Evolutionary conservation across 2,888 invertebrate species (phyloP).

Genomic region (Platycnemis pennipes): DNA sequence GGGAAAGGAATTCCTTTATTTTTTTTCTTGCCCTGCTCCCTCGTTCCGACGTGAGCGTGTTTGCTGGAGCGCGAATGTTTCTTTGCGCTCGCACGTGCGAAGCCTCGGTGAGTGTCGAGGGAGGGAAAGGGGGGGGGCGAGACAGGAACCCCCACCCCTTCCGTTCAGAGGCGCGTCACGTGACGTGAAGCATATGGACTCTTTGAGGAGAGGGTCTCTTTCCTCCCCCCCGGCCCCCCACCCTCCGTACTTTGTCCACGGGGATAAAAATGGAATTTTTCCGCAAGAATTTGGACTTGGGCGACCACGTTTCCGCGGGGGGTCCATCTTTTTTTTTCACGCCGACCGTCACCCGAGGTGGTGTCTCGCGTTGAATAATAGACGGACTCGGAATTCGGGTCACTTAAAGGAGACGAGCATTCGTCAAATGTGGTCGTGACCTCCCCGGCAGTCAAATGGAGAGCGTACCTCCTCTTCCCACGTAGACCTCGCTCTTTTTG

Average conservation of each 20-base stretch:
- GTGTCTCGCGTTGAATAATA: slow-evolving; percentile 29
- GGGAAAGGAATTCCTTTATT: neutral
- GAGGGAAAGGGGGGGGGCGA: neutral
- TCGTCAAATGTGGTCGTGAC: neutral
- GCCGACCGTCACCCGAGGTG: neutral
- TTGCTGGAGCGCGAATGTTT: neutral
- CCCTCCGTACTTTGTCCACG: neutral
- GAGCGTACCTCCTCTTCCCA: no score
- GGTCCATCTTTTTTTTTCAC: neutral
- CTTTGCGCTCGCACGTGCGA: neutral
- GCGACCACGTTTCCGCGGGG: neutral
- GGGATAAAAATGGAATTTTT: neutral
- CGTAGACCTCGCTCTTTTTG: no score
- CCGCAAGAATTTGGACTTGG: neutral
- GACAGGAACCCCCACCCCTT: no score
- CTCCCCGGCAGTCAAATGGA: neutral
- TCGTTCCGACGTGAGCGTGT: neutral
- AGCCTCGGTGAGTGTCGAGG: neutral
- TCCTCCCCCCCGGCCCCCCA: neutral
- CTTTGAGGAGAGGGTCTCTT: neutral
- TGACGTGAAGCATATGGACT: neutral
- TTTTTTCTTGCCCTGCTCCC: neutral
- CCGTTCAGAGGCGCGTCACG: neutral
- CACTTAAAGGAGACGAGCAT: neutral
- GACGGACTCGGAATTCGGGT: neutral